Conservation (phyloP, 2,797 vertebrate genomes). For the Hyperoplus lanceolatus region DNA sequence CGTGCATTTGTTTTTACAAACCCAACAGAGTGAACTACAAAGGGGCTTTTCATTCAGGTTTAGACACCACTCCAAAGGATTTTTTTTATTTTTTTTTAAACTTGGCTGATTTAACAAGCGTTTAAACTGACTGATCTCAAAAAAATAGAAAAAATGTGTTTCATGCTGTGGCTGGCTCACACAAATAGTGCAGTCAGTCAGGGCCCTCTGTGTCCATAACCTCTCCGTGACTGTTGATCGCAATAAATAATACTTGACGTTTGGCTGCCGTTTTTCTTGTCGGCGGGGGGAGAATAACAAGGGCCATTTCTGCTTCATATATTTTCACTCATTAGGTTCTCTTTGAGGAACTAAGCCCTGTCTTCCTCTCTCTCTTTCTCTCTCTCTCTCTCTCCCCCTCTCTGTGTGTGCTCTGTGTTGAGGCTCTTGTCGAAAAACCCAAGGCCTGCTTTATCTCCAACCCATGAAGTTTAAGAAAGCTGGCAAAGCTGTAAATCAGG, state of each 20-base stretch:
- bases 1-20: conserved; percentile 82
- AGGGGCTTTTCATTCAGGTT: conserved; percentile 78
- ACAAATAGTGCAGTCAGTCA: conserved; percentile 71
- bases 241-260: conserved; percentile 83
- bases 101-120: conserved; percentile 82
- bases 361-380: conserved; percentile 63
- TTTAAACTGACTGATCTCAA: conserved; percentile 81
- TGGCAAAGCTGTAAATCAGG: conserved; percentile 83
- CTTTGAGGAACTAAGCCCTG: conserved; percentile 74
- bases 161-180: conserved; percentile 72
- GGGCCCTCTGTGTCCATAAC: conserved; percentile 80
- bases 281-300: conserved; percentile 80
- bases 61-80: conserved; percentile 71
- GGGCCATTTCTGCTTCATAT: conserved; percentile 81
- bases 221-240: conserved; percentile 83
- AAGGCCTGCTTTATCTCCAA: conserved; percentile 79
- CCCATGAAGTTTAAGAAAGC: conserved; percentile 81
- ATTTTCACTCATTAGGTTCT: conserved; percentile 83
- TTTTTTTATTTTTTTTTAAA: conserved; percentile 51
- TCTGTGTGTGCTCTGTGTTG: conserved; percentile 42
- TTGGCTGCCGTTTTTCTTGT: conserved; percentile 84
- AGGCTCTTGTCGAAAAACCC: conserved; percentile 69
- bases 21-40: conserved; percentile 78
- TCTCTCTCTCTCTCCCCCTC: conserved; percentile 47
- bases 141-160: conserved; percentile 69